Evolutionary conservation across 2,113 vertebrate genomes (phyloP).

Genomic region (Corvus hawaiiensis): DNA sequence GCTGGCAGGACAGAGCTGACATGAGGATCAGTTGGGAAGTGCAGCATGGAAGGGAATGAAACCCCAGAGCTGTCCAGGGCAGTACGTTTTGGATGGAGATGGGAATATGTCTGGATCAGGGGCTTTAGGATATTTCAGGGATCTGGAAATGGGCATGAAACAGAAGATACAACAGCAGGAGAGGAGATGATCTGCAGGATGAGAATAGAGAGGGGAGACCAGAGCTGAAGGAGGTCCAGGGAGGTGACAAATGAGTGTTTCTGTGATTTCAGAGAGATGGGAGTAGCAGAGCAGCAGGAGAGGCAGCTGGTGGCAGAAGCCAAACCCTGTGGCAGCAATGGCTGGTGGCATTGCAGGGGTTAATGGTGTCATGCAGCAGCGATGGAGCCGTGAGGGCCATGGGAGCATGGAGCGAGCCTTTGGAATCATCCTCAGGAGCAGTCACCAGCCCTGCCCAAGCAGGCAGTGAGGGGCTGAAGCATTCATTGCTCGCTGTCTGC

Average conservation of each 20-base stretch:
- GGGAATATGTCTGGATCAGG: neutral
- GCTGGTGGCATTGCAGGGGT: neutral
- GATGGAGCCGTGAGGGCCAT: neutral
- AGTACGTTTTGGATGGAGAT: neutral
- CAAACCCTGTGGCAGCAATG: neutral
- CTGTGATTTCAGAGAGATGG: neutral
- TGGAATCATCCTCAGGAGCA: neutral
- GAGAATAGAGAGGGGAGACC: neutral
- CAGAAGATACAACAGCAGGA: neutral
- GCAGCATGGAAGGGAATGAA: neutral
- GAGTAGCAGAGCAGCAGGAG: neutral
- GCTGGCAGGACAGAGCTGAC: neutral
- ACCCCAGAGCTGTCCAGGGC: neutral
- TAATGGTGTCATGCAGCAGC: neutral
- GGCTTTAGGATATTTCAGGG: neutral
- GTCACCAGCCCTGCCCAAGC: neutral
- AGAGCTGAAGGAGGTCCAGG: neutral
- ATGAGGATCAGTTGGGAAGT: neutral
- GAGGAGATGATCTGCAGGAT: neutral
- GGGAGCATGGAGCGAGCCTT: neutral
- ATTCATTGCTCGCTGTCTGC: neutral
- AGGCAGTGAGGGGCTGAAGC: neutral
- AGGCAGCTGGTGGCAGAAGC: neutral
- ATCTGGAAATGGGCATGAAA: neutral
- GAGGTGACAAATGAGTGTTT: neutral